These are phyloP conservation scores for Mimumesa dahlbomi DNA, from an alignment of 2,888 invertebrate genomes.

Conservation along the genomic window DNA sequence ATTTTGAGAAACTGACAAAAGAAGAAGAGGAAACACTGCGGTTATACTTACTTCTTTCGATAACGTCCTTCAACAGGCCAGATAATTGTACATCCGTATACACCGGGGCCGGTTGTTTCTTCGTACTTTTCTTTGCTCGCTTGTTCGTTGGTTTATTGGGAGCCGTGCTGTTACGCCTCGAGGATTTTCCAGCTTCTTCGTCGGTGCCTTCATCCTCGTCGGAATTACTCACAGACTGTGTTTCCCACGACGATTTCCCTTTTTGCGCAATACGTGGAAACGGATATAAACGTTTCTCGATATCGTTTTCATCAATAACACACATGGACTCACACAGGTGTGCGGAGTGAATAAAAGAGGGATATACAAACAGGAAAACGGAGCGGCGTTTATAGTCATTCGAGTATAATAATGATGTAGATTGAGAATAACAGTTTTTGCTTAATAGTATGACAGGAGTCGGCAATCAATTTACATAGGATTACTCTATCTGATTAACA, in stretches of 20 bases:
- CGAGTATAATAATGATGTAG: too few species aligned
- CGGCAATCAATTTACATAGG: too few species aligned
- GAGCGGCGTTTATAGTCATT: too few species aligned
- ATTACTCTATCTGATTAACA: too few species aligned
- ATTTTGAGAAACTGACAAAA: not conserved
- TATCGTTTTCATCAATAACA: constrained; percentile 21
- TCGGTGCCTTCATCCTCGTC: constrained; percentile 65
- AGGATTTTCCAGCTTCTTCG: constrained; percentile 60
- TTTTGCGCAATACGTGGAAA: constrained; percentile 56
- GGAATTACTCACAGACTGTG: constrained; percentile 69
- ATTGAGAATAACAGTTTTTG: too few species aligned
- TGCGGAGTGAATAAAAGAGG: too few species aligned
- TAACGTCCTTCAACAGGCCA: constrained; percentile 75
- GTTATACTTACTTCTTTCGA: constrained; percentile 79
- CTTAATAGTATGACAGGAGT: too few species aligned
- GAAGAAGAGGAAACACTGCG: constrained; percentile 71
- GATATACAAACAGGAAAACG: too few species aligned
- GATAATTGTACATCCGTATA: constrained; percentile 76
- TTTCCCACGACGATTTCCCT: constrained; percentile 75
- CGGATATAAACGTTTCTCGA: constrained; percentile 50
- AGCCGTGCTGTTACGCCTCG: constrained; percentile 44
- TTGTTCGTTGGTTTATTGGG: constrained; percentile 52
- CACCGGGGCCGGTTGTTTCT: constrained; percentile 62
- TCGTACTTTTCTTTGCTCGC: constrained; percentile 38
- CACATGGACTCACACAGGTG: too few species aligned